Evolutionary conservation across 2,113 vertebrate species (phyloP).

Genomic region (Suncus etruscus): DNA sequence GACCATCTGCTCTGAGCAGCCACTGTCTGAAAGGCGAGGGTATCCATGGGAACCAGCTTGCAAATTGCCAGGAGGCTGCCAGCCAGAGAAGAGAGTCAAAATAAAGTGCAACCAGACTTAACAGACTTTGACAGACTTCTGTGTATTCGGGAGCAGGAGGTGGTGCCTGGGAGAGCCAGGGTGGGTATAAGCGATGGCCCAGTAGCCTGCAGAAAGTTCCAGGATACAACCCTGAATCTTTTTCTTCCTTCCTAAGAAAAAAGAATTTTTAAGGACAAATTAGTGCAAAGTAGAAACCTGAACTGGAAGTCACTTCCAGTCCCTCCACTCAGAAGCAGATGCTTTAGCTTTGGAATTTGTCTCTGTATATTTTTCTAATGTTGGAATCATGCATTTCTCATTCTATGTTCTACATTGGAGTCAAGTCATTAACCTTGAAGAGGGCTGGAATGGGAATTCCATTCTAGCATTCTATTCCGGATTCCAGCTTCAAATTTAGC

Average conservation of each 20-base stretch:
- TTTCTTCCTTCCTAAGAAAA: neutral
- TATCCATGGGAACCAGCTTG: slow-evolving; percentile 79
- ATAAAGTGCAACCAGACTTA: slow-evolving; percentile 44
- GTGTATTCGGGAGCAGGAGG: neutral
- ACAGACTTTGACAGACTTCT: slow-evolving; percentile 39
- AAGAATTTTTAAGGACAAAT: slow-evolving; percentile 20
- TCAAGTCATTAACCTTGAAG: neutral
- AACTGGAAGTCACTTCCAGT: neutral
- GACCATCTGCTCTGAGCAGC: slow-evolving; percentile 33
- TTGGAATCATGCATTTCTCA: slow-evolving; percentile 36
- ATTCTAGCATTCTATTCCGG: neutral
- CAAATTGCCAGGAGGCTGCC: slow-evolving; percentile 76
- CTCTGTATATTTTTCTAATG: neutral
- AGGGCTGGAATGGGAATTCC: neutral
- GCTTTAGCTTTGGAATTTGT: slow-evolving; percentile 28
- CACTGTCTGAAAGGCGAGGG: slow-evolving; percentile 50
- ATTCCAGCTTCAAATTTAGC: neutral
- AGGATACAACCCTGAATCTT: too few species aligned
- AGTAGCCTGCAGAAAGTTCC: neutral
- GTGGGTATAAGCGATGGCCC: neutral
- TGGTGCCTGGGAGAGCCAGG: slow-evolving; percentile 38
- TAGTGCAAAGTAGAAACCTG: neutral
- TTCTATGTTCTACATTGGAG: slow-evolving; percentile 18
- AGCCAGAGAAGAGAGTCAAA: slow-evolving; percentile 65
- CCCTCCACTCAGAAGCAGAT: neutral